phyloP scores from a whole-genome alignment of 1,140 invertebrate genomes.

The Drosophila littoralis region DNA sequence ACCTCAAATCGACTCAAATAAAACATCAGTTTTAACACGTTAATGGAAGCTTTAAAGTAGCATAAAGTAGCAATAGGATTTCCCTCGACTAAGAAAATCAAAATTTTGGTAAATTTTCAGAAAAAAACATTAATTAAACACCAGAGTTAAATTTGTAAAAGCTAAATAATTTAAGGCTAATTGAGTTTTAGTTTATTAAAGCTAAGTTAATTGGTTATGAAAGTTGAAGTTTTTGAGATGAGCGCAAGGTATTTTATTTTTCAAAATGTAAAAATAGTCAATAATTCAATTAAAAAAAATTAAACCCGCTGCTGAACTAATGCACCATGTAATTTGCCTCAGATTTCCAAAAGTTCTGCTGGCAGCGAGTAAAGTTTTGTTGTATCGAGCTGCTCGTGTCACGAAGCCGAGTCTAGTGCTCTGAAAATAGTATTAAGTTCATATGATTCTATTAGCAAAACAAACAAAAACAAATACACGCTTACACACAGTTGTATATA shows the following conservation, averaged over 20 bases:
- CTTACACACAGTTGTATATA: conserved; percentile 22
- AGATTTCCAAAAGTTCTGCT: not conserved
- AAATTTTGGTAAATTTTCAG: too few relatives aligned
- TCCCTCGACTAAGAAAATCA: too few relatives aligned
- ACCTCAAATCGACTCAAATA: too few relatives aligned
- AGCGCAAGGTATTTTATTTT: not conserved
- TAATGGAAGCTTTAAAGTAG: too few relatives aligned
- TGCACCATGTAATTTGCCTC: not conserved
- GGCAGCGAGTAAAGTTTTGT: not conserved
- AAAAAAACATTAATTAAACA: too few relatives aligned
- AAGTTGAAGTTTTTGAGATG: too few relatives aligned
- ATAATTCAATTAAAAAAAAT: not conserved
- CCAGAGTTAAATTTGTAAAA: too few relatives aligned
- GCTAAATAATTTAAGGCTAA: too few relatives aligned
- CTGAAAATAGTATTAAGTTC: conserved; percentile 53
- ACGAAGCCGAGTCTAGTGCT: conserved; percentile 24
- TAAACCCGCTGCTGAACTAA: not conserved
- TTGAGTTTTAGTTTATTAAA: too few relatives aligned
- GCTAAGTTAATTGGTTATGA: too few relatives aligned
- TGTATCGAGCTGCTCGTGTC: conserved; percentile 44
- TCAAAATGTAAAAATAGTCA: not conserved
- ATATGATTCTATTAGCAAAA: conserved; percentile 78
- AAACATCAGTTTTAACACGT: too few relatives aligned
- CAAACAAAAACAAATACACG: conserved; percentile 56
- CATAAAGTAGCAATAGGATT: too few relatives aligned